phyloP scores from a whole-genome alignment of 2,797 vertebrate genomes.

The Gadopsis bispinosus region DNA sequence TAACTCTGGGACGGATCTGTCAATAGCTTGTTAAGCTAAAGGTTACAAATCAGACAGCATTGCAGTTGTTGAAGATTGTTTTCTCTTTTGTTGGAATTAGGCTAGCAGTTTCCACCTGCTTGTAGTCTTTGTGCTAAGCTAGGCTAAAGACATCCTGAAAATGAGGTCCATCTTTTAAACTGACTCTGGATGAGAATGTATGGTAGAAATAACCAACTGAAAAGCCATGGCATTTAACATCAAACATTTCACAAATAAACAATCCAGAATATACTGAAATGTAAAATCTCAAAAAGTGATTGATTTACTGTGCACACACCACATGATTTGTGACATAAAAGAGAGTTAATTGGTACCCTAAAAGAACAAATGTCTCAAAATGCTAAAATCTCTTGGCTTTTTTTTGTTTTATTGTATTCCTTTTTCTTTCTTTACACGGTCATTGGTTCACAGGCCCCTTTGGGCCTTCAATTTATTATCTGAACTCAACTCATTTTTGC shows the following conservation, averaged over 20 bases:
- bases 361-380: neutral
- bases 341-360: too few relatives aligned
- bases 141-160: neutral
- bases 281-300: neutral
- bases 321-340: neutral
- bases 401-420: neutral
- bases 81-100: neutral
- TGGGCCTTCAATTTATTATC: neutral
- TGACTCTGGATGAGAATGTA: neutral
- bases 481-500: neutral
- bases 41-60: neutral
- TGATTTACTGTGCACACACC: neutral
- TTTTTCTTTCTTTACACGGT: too few relatives aligned
- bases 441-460: too few relatives aligned
- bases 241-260: neutral
- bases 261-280: neutral
- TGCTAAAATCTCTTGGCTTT: neutral
- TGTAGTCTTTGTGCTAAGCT: conserved; percentile 4
- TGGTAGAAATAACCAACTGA: neutral
- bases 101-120: neutral
- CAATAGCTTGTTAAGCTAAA: neutral
- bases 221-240: neutral
- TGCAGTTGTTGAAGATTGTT: neutral
- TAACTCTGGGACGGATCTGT: neutral
- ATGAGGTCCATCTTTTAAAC: neutral